phyloP scores from a whole-genome alignment of 2,113 vertebrate genomes.

The Chionodraco myersi region DNA sequence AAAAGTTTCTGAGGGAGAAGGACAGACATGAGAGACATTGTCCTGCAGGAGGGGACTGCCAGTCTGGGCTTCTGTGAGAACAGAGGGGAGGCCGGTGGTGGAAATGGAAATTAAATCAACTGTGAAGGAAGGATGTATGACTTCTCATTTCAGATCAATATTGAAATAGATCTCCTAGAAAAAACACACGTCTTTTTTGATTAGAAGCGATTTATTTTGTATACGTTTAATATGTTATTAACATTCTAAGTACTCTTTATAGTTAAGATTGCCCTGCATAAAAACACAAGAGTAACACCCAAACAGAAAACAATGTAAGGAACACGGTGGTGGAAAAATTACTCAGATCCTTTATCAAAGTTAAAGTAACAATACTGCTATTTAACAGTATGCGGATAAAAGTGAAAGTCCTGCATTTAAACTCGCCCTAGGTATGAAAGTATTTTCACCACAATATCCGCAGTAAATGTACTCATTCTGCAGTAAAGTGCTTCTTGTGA shows the following conservation, averaged over 20 bases:
- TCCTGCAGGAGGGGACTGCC: constrained; percentile 11
- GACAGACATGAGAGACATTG: constrained; percentile 7
- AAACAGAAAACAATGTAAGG: not conserved
- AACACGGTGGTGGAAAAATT: not conserved
- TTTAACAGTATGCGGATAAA: not conserved
- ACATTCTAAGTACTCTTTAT: not conserved
- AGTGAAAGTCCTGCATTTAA: not conserved
- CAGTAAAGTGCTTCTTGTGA: no score
- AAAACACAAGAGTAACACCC: no score
- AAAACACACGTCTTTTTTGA: not conserved
- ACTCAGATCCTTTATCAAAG: not conserved
- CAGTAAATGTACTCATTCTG: no score
- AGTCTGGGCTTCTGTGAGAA: constrained; percentile 48
- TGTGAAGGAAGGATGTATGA: not conserved
- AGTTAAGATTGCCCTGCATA: not conserved
- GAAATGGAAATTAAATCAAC: constrained; percentile 7
- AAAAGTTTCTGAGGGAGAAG: constrained; percentile 55
- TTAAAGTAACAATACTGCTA: not conserved
- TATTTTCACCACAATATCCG: not conserved
- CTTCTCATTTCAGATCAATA: not conserved
- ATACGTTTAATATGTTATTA: not conserved
- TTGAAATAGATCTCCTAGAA: not conserved
- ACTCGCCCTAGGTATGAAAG: not conserved
- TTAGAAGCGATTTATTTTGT: not conserved
- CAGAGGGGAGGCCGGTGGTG: not conserved